Evolutionary conservation across 2,888 invertebrate species (phyloP), one percentile per base, ranked within the genome.

Genomic region (Helobdella robusta): DNA sequence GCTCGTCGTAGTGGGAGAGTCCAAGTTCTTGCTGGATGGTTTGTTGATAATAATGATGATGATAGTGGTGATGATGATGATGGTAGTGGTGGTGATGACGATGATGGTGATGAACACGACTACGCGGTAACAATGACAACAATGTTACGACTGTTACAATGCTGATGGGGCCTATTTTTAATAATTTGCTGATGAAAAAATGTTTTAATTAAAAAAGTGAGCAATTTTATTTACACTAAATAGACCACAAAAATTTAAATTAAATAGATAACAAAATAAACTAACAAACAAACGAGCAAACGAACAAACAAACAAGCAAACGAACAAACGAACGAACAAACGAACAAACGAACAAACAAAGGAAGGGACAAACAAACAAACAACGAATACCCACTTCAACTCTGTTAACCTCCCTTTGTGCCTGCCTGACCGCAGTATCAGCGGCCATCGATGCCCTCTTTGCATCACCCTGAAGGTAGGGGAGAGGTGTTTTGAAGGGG

Each of bases 341-440:
- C n/a, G n/a, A n/a, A n/a, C n/a, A n/a, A n/a, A n/a, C n/a, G n/a
- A n/a, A n/a, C n/a, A n/a, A n/a, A n/a, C n/a, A n/a, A n/a, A n/a
- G n/a, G n/a, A n/a, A n/a, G n/a, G n/a, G n/a, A n/a, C n/a, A n/a
- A n/a, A n/a, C n/a, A n/a, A n/a, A n/a, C n/a, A n/a, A n/a, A n/a
- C n/a, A n/a, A n/a, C n/a, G n/a, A 8, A 20, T n/a, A 59, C 58
- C 20, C 5, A 61, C 61, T 28, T 61, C 20, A 40, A 61, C 61
- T 61, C 61, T 61, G 30, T 40, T 25, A 40, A 61, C 61, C 30
- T 61, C 61, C 28, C 44, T 40, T 5, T 61, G 61, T 4, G 61
- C 61, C 20, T 61, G 61, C 30, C 23, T 61, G 28, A 61, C 61
- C 18, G 61, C 61, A 28, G 61, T 61, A n/a, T 61, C 61, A 23